Base-by-base conservation (phyloP, 2,888 invertebrate species). In the Tenthredo scrophulariae region DNA sequence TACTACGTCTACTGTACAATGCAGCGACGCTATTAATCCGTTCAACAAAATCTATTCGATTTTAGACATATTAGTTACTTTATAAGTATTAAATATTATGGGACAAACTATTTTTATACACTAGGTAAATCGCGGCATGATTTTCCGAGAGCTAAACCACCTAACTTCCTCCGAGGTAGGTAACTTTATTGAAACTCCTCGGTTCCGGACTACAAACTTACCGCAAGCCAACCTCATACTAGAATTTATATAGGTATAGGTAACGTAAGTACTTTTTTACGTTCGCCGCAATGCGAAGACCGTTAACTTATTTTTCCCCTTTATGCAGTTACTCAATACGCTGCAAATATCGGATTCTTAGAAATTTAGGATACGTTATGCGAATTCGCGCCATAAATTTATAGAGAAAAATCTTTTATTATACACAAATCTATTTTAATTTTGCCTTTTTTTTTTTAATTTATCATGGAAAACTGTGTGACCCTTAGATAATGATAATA, bases 191-290 rank as follows among this genome's bases (percentile, higher is more conserved):
- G 13, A 40, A 74, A 33, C n/a, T 37, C 33, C 9, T 67, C 67
- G 33, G 67, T 74, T 74, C 74, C 74, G 74, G 74, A 43, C 74
- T 74, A 74, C 40, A 74, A 74, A 74, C 74, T 74, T 43, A 74
- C 74, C 74, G 74, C 74, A 74, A 74, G 74, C 43, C 18, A 74
- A 74, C 74, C 74, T 74, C 74, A 26, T 74, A 43, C 40, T 74
- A 43, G 26, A 74, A 74, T 74, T 74, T 74, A 40, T 74, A 43
- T 43, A 13, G 43, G 40, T 22, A 43, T 22, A n/a, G 5, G 65
- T 29, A 54, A 10, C n/a, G 5, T 67, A 40, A 29, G 33, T 67
- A 67, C 67, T 54, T 70, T 37, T 70, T 37, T 70, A 70, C 70
- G 37, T 15, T 37, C 33, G 70, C 70, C 37, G 37, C 37, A 37